These are phyloP conservation scores for Diachasma alloeum DNA, from an alignment of 1,140 invertebrate species.

Conservation along the genomic window DNA sequence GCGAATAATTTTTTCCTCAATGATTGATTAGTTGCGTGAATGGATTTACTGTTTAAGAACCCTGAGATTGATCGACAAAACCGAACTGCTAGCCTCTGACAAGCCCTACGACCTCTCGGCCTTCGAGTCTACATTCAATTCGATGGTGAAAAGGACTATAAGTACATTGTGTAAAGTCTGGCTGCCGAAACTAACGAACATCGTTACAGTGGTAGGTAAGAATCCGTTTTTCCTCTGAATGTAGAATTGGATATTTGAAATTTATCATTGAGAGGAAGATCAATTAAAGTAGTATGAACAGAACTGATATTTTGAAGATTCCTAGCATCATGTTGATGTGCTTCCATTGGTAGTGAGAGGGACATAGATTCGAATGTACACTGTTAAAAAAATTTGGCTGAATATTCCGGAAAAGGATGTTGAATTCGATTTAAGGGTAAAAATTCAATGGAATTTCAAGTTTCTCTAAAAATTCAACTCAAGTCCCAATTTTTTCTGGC, in stretches of 20 bases:
- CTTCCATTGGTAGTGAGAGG: no score
- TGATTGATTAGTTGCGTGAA: not conserved
- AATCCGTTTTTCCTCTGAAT: not conserved
- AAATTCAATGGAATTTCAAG: no score
- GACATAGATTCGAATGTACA: no score
- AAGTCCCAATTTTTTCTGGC: no score
- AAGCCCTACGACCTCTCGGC: conserved; percentile 66
- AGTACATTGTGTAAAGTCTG: conserved; percentile 68
- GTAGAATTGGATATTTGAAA: no score
- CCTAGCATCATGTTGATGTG: no score
- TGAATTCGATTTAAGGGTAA: no score
- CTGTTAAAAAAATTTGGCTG: no score
- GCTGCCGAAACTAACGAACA: conserved; percentile 69
- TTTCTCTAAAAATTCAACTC: no score
- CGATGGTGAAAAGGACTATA: conserved; percentile 66
- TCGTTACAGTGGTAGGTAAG: conserved; percentile 60
- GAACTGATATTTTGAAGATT: no score
- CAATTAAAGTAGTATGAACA: not conserved
- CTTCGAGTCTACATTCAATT: conserved; percentile 66
- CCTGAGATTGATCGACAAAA: conserved; percentile 67
- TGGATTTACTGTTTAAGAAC: conserved; percentile 49
- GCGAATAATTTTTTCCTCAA: not conserved
- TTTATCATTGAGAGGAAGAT: not conserved
- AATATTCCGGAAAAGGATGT: no score
- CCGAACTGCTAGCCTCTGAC: conserved; percentile 55